Evolutionary conservation across 2,797 vertebrate species (phyloP).

Genomic region (Sylvia borin): DNA sequence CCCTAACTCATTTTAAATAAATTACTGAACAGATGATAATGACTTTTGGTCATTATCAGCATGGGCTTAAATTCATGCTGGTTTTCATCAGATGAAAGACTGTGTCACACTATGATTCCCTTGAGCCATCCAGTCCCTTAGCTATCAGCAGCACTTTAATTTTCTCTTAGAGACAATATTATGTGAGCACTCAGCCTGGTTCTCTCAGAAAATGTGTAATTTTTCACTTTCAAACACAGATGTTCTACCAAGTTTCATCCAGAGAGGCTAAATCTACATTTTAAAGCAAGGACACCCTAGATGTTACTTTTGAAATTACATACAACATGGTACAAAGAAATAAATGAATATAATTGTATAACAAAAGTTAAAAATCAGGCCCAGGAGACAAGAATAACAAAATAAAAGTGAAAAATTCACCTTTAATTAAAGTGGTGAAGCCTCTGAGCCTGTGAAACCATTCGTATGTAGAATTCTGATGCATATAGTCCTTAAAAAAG

Average conservation of each 20-base stretch:
- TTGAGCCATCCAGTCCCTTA: slow-evolving; percentile 67
- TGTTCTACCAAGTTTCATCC: slow-evolving; percentile 70
- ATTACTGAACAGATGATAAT: slow-evolving; percentile 67
- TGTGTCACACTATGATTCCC: slow-evolving; percentile 59
- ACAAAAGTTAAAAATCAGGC: slow-evolving; percentile 76
- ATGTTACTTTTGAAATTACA: slow-evolving; percentile 79
- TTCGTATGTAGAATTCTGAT: slow-evolving; percentile 71
- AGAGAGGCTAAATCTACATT: slow-evolving; percentile 81
- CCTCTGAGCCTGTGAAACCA: slow-evolving; percentile 67
- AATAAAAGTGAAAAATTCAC: slow-evolving; percentile 73
- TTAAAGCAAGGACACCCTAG: slow-evolving; percentile 81
- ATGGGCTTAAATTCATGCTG: slow-evolving; percentile 63
- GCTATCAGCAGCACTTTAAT: slow-evolving; percentile 70
- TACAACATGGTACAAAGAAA: slow-evolving; percentile 77
- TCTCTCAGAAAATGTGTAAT: slow-evolving; percentile 69
- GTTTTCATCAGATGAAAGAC: slow-evolving; percentile 71
- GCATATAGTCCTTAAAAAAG: slow-evolving; percentile 49
- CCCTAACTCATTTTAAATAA: slow-evolving; percentile 65
- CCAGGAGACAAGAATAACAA: slow-evolving; percentile 72
- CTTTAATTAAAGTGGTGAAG: slow-evolving; percentile 73
- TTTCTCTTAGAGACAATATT: slow-evolving; percentile 63
- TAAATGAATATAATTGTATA: slow-evolving; percentile 76
- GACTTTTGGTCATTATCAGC: slow-evolving; percentile 64
- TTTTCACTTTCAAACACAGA: slow-evolving; percentile 67
- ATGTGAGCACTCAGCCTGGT: slow-evolving; percentile 64